Evolutionary conservation across 1,140 invertebrate genomes (phyloP), one percentile per base, ranked within the genome.

Genomic region (Parapsyche elsis): DNA sequence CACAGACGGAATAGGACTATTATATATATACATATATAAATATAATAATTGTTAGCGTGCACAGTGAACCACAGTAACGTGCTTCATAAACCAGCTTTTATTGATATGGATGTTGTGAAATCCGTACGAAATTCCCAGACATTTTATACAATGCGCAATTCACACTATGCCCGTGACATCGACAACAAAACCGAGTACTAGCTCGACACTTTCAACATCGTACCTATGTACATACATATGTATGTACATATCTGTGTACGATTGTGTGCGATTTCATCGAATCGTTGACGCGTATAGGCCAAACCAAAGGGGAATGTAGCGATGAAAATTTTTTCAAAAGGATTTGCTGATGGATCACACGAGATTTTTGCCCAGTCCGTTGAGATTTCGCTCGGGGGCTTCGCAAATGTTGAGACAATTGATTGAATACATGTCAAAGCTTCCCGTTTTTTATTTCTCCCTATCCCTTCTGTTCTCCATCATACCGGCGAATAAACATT

Each of bases 341-440:
- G 1, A 5, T 53, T 53, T 16, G 49, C 49, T 53, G 49, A 53
- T 53, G 49, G 49, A 53, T 53, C 2, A 10, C 16, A 53, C 12
- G 49, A 53, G 49, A 53, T 53, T 53, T 46, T 53, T 16, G 12
- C 49, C 12, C 2, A 10, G 49, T 16, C 49, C 49, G 49, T 53
- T 53, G 49, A 53, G 49, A 53, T 53, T 53, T 53, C 49, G 49
- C 49, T 53, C 16, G 10, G 12, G 49, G 49, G 49, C 49, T 53
- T 1, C 49, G 49, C 49, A 53, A 53, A 53, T 53, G 49, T 53
- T 53, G 49, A 53, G 49, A 53, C 49, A 53, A 53, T 53, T 53
- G 49, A 53, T 53, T 53, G 49, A 53, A 53, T 53, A 53, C 49
- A 53, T 53, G 49, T 53, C 49, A 53, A 53, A 53, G 49, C 49